These are phyloP conservation scores for Drosophila cognata DNA, from an alignment of 2,888 invertebrate genomes.

Conservation along the genomic window DNA sequence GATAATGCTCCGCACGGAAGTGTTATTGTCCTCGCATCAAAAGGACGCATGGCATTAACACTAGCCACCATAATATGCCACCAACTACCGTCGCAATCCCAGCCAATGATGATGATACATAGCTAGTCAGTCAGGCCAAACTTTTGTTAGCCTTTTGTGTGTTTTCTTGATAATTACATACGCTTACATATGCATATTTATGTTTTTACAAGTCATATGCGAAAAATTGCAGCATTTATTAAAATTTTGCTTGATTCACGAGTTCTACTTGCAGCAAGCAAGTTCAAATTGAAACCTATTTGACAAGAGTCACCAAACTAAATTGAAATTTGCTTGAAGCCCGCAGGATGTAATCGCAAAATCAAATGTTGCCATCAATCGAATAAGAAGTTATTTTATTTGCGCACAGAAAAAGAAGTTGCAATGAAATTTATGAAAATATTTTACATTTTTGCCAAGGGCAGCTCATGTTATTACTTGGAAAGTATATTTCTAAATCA, in stretches of 20 bases:
- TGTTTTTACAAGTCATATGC: background rate
- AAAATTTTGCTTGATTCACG: background rate
- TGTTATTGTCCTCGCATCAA: slow-evolving; percentile 82
- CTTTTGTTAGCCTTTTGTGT: slow-evolving; percentile 26
- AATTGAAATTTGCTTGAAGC: background rate
- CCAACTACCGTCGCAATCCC: slow-evolving; percentile 60
- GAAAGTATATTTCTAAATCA: background rate
- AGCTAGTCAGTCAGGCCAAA: slow-evolving; percentile 43
- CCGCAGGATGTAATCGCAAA: background rate
- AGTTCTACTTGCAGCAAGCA: background rate
- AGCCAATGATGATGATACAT: slow-evolving; percentile 72
- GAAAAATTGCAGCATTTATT: background rate
- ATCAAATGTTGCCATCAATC: background rate
- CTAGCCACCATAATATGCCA: slow-evolving; percentile 64
- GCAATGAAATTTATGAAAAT: background rate
- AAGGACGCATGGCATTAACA: slow-evolving; percentile 75
- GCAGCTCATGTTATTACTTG: background rate
- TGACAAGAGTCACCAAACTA: background rate
- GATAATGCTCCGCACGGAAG: slow-evolving; percentile 81
- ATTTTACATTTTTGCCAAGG: background rate
- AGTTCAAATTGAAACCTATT: background rate
- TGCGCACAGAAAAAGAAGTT: background rate
- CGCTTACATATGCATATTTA: background rate
- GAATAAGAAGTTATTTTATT: background rate
- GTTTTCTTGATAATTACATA: slow-evolving; percentile 46